Evolutionary conservation across 1,140 invertebrate genomes (phyloP).

Genomic region (Sycophaga agraensis): DNA sequence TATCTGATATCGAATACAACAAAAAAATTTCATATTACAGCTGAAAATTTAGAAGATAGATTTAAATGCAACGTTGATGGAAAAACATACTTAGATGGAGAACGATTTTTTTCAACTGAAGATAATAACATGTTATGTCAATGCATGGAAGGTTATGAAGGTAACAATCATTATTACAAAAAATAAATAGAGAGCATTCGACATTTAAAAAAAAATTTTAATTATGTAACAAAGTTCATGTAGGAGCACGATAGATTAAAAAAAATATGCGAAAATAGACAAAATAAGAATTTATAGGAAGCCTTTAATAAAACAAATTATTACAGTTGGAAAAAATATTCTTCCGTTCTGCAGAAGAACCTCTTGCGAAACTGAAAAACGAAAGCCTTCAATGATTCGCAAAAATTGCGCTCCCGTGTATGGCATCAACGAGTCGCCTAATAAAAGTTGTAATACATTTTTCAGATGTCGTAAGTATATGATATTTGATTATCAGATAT

Average conservation of each 20-base stretch:
- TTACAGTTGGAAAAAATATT: constrained; percentile 40
- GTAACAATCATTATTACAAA: not conserved
- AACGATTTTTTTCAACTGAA: constrained; percentile 31
- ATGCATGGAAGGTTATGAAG: constrained; percentile 34
- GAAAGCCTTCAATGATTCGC: constrained; percentile 5
- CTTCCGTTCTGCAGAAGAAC: constrained; percentile 37
- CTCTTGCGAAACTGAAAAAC: constrained; percentile 29
- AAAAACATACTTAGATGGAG: constrained; percentile 36
- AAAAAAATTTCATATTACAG: constrained; percentile 11
- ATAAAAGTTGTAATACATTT: constrained; percentile 27
- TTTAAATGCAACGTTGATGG: constrained; percentile 39
- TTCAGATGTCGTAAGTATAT: constrained; percentile 43
- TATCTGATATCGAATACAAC: not conserved
- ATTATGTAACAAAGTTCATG: not conserved
- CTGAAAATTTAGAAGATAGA: constrained; percentile 23
- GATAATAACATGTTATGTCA: constrained; percentile 24
- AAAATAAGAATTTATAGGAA: not conserved
- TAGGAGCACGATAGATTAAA: not conserved
- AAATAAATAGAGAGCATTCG: not conserved
- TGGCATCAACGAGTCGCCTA: constrained; percentile 23
- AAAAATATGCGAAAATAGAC: not conserved
- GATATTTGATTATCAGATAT: not conserved
- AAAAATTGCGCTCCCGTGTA: constrained; percentile 41
- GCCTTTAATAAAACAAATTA: not conserved
- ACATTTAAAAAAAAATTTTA: not conserved